phyloP scores from a whole-genome alignment of 1,140 invertebrate species.

The Drosophila murphyi region DNA sequence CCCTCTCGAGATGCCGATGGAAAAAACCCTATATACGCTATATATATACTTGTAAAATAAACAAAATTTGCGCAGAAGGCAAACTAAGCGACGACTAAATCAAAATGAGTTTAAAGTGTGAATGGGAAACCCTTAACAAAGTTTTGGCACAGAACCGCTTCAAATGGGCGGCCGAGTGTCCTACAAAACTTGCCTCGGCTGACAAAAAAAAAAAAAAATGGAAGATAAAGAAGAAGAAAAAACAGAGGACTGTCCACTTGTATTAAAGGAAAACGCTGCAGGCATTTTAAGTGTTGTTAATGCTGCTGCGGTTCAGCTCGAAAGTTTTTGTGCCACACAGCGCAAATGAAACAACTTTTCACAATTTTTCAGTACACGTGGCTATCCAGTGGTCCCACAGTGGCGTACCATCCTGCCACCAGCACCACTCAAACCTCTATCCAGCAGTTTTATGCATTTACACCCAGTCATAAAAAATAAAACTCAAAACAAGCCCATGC shows the following conservation, averaged over 20 bases:
- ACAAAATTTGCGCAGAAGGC: conserved; percentile 53
- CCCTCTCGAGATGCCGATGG: conserved; percentile 25
- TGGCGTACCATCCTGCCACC: conserved; percentile 19
- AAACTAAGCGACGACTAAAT: conserved; percentile 70
- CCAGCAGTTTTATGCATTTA: conserved; percentile 70
- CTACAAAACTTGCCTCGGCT: conserved; percentile 47
- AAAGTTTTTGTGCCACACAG: conserved; percentile 60
- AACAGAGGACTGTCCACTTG: conserved; percentile 71
- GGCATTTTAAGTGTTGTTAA: conserved; percentile 82
- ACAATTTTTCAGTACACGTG: conserved; percentile 51
- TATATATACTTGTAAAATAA: conserved; percentile 52
- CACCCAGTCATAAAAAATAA: conserved; percentile 58
- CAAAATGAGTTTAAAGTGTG: conserved; percentile 62
- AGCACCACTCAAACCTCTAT: conserved; percentile 1
- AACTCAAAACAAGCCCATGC: conserved; percentile 53
- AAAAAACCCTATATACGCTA: conserved; percentile 18
- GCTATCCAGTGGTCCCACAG: conserved; percentile 35
- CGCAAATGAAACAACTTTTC: conserved; percentile 77
- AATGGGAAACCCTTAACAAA: conserved; percentile 50
- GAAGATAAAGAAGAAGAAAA: conserved; percentile 23
- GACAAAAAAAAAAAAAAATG: conserved; percentile 13
- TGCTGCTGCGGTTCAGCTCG: conserved; percentile 60
- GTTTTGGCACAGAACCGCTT: conserved; percentile 48
- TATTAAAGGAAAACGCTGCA: conserved; percentile 79
- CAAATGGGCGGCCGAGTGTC: conserved; percentile 54